Evolutionary conservation across 2,113 vertebrate genomes (phyloP).

Genomic region (Oreochromis tanganicae): DNA sequence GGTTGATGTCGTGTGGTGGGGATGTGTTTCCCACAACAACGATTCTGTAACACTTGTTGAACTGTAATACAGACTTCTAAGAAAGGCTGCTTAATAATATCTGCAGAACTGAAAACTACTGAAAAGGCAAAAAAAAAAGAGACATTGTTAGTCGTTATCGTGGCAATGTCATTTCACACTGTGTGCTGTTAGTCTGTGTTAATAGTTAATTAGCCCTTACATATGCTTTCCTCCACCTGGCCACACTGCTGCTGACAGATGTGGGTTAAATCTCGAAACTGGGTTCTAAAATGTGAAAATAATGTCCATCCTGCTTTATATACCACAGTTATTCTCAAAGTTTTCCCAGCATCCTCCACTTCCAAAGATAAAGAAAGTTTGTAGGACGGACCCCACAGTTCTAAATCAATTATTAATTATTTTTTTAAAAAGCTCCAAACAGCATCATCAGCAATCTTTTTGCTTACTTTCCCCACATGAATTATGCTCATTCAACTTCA

Average conservation of each 20-base stretch:
- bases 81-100: neutral
- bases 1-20: neutral
- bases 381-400: neutral
- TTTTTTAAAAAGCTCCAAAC: neutral
- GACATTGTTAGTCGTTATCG: neutral
- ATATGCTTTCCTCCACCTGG: neutral
- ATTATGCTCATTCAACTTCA: neutral
- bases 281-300: neutral
- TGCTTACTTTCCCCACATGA: neutral
- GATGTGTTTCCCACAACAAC: neutral
- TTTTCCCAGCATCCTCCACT: neutral
- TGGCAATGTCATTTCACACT: neutral
- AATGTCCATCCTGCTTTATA: neutral
- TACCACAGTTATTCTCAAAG: neutral
- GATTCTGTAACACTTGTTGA: neutral
- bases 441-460: neutral
- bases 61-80: neutral
- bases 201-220: neutral
- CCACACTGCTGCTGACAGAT: neutral
- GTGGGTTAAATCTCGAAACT: neutral
- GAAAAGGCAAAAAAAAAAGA: neutral
- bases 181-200: neutral
- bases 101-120: neutral
- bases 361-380: neutral
- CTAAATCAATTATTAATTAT: neutral